These are phyloP conservation scores for Galeopsomyia nigrocyanea DNA, from an alignment of 2,888 invertebrate genomes.

Conservation along the genomic window DNA sequence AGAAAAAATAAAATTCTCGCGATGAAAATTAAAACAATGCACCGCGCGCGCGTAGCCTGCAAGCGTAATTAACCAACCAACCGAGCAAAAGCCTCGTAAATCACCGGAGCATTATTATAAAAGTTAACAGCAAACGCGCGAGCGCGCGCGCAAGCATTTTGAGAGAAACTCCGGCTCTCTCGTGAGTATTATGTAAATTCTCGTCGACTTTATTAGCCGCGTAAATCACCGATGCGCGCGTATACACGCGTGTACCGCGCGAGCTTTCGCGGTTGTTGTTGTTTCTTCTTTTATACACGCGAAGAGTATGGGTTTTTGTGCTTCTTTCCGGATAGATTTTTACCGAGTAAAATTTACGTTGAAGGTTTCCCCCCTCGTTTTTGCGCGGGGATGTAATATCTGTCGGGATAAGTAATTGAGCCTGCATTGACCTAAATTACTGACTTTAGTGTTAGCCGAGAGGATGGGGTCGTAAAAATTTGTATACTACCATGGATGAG, in stretches of 20 bases:
- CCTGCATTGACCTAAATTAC: slow-evolving; percentile 11
- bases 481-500: too few relatives aligned
- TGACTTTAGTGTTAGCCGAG: slow-evolving; percentile 13
- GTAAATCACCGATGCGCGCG: slow-evolving; percentile 54
- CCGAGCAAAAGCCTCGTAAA: slow-evolving; percentile 54
- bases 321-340: too few relatives aligned
- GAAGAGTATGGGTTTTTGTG: background rate
- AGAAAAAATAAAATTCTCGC: slow-evolving; percentile 33
- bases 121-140: slow-evolving; percentile 52
- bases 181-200: slow-evolving; percentile 61
- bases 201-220: slow-evolving; percentile 59
- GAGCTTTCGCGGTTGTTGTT: slow-evolving; percentile 13
- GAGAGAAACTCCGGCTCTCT: slow-evolving; percentile 29
- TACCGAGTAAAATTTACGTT: too few relatives aligned
- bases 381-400: background rate
- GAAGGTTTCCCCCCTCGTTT: background rate
- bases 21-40: slow-evolving; percentile 57
- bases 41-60: slow-evolving; percentile 15
- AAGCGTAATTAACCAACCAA: slow-evolving; percentile 57
- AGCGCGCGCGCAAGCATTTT: slow-evolving; percentile 42
- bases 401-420: slow-evolving; percentile 11
- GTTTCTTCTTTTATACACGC: background rate
- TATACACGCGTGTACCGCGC: background rate
- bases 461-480: background rate
- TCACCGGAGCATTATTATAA: slow-evolving; percentile 57